Evolutionary conservation across 2,797 vertebrate species (phyloP).

Genomic region (Danio jaintianensis): DNA sequence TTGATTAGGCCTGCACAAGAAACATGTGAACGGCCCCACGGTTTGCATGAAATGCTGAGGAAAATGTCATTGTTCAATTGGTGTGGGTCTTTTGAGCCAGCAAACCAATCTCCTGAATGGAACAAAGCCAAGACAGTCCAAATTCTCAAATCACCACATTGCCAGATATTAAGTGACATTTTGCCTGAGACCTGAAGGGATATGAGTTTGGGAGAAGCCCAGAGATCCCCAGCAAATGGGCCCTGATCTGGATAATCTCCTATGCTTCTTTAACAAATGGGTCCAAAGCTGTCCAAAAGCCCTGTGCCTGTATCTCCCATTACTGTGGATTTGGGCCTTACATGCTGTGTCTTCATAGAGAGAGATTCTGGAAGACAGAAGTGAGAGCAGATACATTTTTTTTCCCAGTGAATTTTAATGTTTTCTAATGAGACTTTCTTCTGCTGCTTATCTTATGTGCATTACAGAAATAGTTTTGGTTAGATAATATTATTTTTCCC

Average conservation of each 20-base stretch:
- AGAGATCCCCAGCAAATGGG: conserved; percentile 56
- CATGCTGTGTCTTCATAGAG: conserved; percentile 24
- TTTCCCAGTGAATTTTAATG: not conserved
- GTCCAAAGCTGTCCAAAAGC: conserved; percentile 55
- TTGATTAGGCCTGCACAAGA: conserved; percentile 31
- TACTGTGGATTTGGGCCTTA: conserved; percentile 41
- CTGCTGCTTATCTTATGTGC: not conserved
- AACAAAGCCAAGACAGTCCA: conserved; percentile 28
- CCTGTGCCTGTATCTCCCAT: conserved; percentile 28
- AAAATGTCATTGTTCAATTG: conserved; percentile 53
- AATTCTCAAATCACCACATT: conserved; percentile 51
- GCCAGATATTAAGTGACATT: conserved; percentile 60
- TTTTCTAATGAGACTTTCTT: conserved; percentile 1
- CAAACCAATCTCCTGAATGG: conserved; percentile 35
- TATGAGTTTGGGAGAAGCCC: conserved; percentile 15
- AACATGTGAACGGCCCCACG: not conserved
- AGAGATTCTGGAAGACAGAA: not conserved
- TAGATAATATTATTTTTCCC: not conserved
- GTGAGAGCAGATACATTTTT: conserved; percentile 1
- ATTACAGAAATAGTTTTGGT: not conserved
- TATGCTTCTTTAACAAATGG: conserved; percentile 56
- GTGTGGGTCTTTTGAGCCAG: conserved; percentile 11
- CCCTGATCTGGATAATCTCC: conserved; percentile 61
- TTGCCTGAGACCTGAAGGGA: conserved; percentile 49
- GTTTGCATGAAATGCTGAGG: conserved; percentile 23